Evolutionary conservation across 1,140 invertebrate genomes (phyloP).

Genomic region (Nasonia giraulti): DNA sequence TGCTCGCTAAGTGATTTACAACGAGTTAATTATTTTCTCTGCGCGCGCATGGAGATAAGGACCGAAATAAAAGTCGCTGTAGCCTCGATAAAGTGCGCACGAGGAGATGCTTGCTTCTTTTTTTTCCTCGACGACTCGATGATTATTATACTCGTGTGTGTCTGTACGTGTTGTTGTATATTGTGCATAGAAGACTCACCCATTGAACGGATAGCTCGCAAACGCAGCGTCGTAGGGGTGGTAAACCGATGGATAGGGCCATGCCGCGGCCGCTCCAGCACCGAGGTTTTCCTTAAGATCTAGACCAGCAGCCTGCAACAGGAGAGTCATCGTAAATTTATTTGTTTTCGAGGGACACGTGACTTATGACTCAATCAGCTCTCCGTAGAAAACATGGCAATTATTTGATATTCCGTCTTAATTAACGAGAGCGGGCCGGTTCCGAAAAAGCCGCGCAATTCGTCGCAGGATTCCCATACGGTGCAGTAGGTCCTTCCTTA

Average conservation of each 20-base stretch:
- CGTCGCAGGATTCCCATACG: not conserved
- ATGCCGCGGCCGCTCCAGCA: conserved; percentile 83
- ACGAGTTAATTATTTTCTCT: conserved; percentile 54
- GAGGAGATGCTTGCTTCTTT: not conserved
- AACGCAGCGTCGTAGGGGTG: conserved; percentile 92
- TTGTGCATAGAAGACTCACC: conserved; percentile 79
- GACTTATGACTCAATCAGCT: not conserved
- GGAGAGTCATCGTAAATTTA: not conserved
- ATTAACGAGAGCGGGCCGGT: not conserved
- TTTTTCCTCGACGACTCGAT: not conserved
- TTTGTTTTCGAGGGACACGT: not conserved
- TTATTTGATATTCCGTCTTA: conserved; percentile 30
- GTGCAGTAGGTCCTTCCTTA: not conserved
- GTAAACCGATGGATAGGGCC: conserved; percentile 91
- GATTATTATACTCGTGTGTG: not conserved
- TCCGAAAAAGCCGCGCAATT: conserved; percentile 1
- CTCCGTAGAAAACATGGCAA: not conserved
- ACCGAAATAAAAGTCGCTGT: not conserved
- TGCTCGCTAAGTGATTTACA: conserved; percentile 39
- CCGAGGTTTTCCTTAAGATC: conserved; percentile 92
- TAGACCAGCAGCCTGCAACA: conserved; percentile 81
- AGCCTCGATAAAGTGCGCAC: not conserved
- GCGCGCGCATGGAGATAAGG: not conserved
- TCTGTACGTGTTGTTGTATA: not conserved
- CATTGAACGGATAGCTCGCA: conserved; percentile 92